Base-by-base conservation (phyloP, 2,888 invertebrate genomes). In the Gymnoscelis rufifasciata region DNA sequence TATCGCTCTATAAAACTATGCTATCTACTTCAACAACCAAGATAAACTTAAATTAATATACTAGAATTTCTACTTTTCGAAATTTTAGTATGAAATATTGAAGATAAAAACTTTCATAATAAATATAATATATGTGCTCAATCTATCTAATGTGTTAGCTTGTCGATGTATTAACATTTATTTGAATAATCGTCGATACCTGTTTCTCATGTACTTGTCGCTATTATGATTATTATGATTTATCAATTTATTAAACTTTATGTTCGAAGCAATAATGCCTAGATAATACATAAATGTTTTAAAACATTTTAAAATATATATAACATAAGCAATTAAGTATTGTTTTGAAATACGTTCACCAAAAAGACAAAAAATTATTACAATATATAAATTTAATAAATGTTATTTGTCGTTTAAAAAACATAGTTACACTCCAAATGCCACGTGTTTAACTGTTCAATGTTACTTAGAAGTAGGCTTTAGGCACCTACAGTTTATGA, bases 1-100 rank as follows among this genome's bases (percentile, higher is more conserved):
- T 62, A 56, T 62, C 64, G 62, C 64, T 59, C 52, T 62, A 51
- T 64, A 57, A 55, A 56, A 58, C 56, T 62, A 49, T 56, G 38
- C 15, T 7, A n/a, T 6, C 19, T 35, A 35, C n/a, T 33, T 33
- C 14, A 33, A 33, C 6, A 30, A 13, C 29, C 28, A 36, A n/a
- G 28, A 36, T 12, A 37, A 19, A 23, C 19, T 23, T 3, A 11
- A 40, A 10, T 4, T n/a, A 33, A 15, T 23, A 10, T 12, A 28
- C 19, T 10, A 19, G 28, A 31, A 27, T 38, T 27, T 27, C 26
- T 26, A 38, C 31, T 44, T 44, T 44, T 23, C 36, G 10, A 43
- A 29, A 11, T 23, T 33, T 41, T 2, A 5, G 19, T 19, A 19
- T 35, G 10, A 7, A 35, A 23, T 35, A 11, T 35, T 23, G 19